Evolutionary conservation across 1,140 invertebrate genomes (phyloP), one percentile per base, ranked within the genome.

Genomic region (Ceratitis capitata): DNA sequence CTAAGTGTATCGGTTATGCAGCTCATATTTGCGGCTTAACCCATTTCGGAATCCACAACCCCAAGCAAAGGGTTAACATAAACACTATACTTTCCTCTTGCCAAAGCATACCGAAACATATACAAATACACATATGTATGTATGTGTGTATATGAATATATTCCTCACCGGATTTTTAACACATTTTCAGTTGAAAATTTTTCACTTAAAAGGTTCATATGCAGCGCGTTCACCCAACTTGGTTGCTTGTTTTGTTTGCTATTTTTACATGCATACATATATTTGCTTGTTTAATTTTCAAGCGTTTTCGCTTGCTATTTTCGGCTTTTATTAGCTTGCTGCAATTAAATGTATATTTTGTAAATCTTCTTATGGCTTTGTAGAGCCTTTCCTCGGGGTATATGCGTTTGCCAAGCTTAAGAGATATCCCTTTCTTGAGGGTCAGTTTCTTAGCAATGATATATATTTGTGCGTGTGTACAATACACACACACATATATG

Each of bases 241-340:
- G 39, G 35, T 16, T 19, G 64, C 14, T 69, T 69, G 7, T 7
- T 45, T 56, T 23, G 39, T 6, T 42, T 78, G 35, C 45, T 74
- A 35, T 19, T 45, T 78, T 78, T 78, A 45, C 16, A 42, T n/a
- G n/a, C n/a, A n/a, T n/a, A n/a, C n/a, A n/a, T n/a, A n/a, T 23
- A 42, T 83, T 83, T 53, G 82, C 53, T 51, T 83, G 82, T 83
- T 83, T 83, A 83, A 83, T 83, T 83, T 53, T 83, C n/a, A n/a
- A n/a, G n/a, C n/a, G n/a, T 49, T 19, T 78, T 78, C 32, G 12
- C 69, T 45, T 45, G 23, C 69, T n/a, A n/a, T n/a, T n/a, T n/a
- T n/a, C n/a, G n/a, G n/a, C n/a, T n/a, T n/a, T 78, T 78, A 45
- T 45, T 45, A 78, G 42, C 69, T 78, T 78, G 1, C 39, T 26